Base-by-base conservation (phyloP, 2,888 invertebrate species). In the Plebejus melissa region DNA sequence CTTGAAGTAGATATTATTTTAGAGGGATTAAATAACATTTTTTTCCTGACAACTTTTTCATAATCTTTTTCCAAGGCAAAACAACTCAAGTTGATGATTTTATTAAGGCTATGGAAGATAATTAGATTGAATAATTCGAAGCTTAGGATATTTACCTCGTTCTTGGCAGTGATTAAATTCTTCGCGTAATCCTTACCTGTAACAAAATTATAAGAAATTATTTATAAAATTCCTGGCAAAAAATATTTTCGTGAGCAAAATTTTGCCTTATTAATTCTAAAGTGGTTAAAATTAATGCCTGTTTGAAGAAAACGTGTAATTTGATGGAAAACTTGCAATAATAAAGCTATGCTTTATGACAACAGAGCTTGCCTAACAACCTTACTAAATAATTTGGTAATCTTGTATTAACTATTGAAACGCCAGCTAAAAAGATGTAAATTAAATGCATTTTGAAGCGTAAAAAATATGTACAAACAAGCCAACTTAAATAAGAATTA, bases 101-200 rank as follows among this genome's bases (percentile, higher is more conserved):
- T 60, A 32, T 60, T 28, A 32, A 72, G 28, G 50, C 28, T 54
- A 32, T 4, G 50, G 32, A 32, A 54, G 54, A 72, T 72, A 72
- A 54, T 54, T 50, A 50, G 32, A 54, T 32, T 54, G 13, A 72
- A 72, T 32, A 72, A 72, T 72, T 54, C 16, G 28, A 72, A 72
- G 72, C 32, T 54, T 32, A 72, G 22, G 6, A 50, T 57, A 28
- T 71, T 71, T 75, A 75, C 75, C 75, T 71, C 70, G 38, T 75
- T 38, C 57, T 75, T 75, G 54, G 74, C 54, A 75, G 74, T 77
- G 54, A 50, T 76, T 72, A 50, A 74, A 74, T 74, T 38, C 22
- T 46, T 74, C 32, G 38, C 9, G 69, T 50, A 46, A 75, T 65
- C 41, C 74, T 77, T 77, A 77, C 77, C 77, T 77, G 77, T 50